Evolutionary conservation across 2,797 vertebrate genomes (phyloP).

Genomic region (Kryptopterus vitreolus): DNA sequence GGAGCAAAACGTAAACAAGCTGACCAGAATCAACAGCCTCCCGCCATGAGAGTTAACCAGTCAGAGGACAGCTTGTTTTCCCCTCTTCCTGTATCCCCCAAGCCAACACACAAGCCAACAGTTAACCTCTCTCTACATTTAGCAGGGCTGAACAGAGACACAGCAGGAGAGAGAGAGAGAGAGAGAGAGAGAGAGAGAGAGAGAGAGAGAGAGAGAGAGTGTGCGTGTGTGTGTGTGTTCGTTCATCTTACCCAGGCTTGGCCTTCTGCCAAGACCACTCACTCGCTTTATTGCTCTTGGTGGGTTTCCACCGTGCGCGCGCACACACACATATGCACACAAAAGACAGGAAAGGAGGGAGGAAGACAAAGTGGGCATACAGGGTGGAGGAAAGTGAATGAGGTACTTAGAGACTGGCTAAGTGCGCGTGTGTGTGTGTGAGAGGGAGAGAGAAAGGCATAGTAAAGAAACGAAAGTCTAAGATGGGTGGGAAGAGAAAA

Average conservation of each 20-base stretch:
- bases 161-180: slow-evolving; percentile 55
- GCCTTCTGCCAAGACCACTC: slow-evolving; percentile 71
- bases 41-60: slow-evolving; percentile 50
- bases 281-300: slow-evolving; percentile 70
- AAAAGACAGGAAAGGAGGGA: slow-evolving; percentile 45
- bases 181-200: background rate
- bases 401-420: slow-evolving; percentile 35
- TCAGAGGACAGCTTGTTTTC: slow-evolving; percentile 50
- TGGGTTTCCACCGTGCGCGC: slow-evolving; percentile 59
- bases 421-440: background rate
- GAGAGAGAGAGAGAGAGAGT: slow-evolving; percentile 59
- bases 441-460: background rate
- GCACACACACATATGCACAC: slow-evolving; percentile 52
- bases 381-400: slow-evolving; percentile 53
- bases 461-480: slow-evolving; percentile 11
- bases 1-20: slow-evolving; percentile 55
- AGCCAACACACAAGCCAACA: slow-evolving; percentile 61
- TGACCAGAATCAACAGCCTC: slow-evolving; percentile 45
- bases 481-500: background rate
- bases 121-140: slow-evolving; percentile 70
- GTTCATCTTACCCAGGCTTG: slow-evolving; percentile 69
- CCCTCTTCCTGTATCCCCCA: slow-evolving; percentile 46
- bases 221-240: slow-evolving; percentile 10
- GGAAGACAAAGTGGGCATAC: slow-evolving; percentile 62
- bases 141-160: slow-evolving; percentile 69